A percentile compares a stretch with the other conserved stretches of the same genome.
These are phyloP conservation scores for Gulo gulo DNA, from an alignment of 2,113 vertebrate genomes.

Conservation along the genomic window DNA sequence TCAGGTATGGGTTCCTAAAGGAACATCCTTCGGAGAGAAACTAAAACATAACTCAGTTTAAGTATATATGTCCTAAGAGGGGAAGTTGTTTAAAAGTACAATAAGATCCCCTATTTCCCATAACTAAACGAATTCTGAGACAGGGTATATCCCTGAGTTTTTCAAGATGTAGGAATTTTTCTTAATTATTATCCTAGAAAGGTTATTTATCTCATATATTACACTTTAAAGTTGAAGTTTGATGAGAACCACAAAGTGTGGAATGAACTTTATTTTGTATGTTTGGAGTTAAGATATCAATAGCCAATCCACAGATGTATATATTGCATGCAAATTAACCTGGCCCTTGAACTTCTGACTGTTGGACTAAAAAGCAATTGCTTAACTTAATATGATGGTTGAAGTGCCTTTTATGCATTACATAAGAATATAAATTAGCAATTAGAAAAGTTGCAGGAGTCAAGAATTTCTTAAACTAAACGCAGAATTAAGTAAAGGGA, in stretches of 20 bases:
- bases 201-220: not conserved
- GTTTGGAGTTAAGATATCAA: not conserved
- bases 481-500: not conserved
- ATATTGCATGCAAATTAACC: not conserved
- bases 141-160: not conserved
- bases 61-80: not conserved
- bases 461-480: constrained; percentile 5
- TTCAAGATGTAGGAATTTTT: not conserved
- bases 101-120: not conserved
- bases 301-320: not conserved
- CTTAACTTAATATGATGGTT: not conserved
- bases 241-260: not conserved
- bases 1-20: not conserved
- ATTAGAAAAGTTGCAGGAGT: not conserved
- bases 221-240: not conserved
- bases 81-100: not conserved
- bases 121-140: not conserved
- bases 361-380: not conserved
- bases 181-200: not conserved
- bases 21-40: not conserved
- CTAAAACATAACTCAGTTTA: not conserved
- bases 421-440: not conserved
- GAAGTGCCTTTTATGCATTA: not conserved
- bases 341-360: not conserved
- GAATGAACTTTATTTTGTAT: not conserved